phyloP scores from a whole-genome alignment of 1,140 invertebrate genomes.

The Drosophila nigrodunni region DNA sequence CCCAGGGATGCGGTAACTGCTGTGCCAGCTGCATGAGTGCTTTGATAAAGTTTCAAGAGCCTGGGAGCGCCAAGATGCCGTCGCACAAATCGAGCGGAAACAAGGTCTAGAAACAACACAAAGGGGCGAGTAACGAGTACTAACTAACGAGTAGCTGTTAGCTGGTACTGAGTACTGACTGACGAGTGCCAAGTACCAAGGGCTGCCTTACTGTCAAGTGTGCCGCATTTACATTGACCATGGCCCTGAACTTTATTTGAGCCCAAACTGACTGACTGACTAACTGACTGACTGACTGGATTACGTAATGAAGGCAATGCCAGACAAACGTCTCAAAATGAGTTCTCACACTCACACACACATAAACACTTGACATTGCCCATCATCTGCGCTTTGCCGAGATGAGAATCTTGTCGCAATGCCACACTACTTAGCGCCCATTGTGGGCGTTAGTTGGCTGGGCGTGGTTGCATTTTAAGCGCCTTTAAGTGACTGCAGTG shows the following conservation, averaged over 20 bases:
- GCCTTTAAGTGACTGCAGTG: conserved; percentile 28
- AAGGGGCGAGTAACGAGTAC: conserved; percentile 10
- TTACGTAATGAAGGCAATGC: conserved; percentile 59
- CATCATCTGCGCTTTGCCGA: conserved; percentile 20
- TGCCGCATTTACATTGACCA: conserved; percentile 62
- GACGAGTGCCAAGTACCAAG: conserved; percentile 10
- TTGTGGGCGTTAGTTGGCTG: conserved; percentile 14
- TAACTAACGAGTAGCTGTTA: conserved; percentile 7
- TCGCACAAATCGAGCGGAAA: conserved; percentile 44
- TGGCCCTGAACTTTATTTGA: conserved; percentile 70
- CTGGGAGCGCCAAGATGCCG: conserved; percentile 15
- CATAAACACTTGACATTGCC: conserved; percentile 25
- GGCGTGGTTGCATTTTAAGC: conserved; percentile 14
- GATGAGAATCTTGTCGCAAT: conserved; percentile 14
- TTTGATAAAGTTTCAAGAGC: conserved; percentile 25
- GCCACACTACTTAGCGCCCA: conserved; percentile 4
- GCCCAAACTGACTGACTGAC: background rate
- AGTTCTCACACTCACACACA: conserved; percentile 44
- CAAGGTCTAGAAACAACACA: conserved; percentile 7
- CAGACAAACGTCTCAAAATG: conserved; percentile 77
- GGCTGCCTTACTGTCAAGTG: conserved; percentile 53
- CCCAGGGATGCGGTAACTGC: background rate
- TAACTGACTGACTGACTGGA: conserved; percentile 11
- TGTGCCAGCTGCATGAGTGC: conserved; percentile 54
- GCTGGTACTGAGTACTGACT: background rate